These are phyloP conservation scores for Ariopsis seemanni DNA, from an alignment of 2,113 vertebrate genomes.

Conservation along the genomic window DNA sequence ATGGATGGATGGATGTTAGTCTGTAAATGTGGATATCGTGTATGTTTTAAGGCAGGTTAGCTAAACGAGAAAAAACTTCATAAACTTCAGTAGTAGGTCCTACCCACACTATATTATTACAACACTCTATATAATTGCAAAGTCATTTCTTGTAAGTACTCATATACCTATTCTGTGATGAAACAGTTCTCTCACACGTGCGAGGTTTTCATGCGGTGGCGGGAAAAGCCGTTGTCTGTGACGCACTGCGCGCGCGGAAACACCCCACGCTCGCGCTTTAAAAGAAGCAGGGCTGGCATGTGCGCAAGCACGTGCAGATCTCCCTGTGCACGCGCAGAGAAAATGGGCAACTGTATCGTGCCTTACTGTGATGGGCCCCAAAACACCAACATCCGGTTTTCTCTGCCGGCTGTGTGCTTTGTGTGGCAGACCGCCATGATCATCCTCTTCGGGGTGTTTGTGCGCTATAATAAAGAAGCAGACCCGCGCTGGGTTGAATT, in stretches of 20 bases:
- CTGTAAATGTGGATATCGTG: neutral
- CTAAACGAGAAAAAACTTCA: neutral
- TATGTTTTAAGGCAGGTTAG: neutral
- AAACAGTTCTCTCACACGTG: neutral
- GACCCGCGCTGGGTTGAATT: conserved; percentile 75
- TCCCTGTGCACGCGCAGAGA: neutral
- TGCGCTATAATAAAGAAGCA: conserved; percentile 78
- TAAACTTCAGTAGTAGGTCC: neutral
- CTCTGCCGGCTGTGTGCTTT: conserved; percentile 82
- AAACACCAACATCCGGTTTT: conserved; percentile 80
- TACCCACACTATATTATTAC: neutral
- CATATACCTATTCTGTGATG: neutral
- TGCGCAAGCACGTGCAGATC: neutral
- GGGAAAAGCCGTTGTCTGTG: neutral
- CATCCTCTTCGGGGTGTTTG: conserved; percentile 87
- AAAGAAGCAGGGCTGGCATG: conserved; percentile 9
- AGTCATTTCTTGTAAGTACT: neutral
- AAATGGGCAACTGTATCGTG: conserved; percentile 66
- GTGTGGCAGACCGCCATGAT: conserved; percentile 88
- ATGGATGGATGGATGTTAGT: too few species aligned
- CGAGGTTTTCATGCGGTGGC: too few species aligned
- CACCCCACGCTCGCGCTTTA: conserved; percentile 35
- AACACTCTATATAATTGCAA: neutral
- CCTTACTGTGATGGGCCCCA: conserved; percentile 67
- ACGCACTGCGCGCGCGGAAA: neutral